Conservation (phyloP, 1,140 invertebrate species). For the Formica selysi region DNA sequence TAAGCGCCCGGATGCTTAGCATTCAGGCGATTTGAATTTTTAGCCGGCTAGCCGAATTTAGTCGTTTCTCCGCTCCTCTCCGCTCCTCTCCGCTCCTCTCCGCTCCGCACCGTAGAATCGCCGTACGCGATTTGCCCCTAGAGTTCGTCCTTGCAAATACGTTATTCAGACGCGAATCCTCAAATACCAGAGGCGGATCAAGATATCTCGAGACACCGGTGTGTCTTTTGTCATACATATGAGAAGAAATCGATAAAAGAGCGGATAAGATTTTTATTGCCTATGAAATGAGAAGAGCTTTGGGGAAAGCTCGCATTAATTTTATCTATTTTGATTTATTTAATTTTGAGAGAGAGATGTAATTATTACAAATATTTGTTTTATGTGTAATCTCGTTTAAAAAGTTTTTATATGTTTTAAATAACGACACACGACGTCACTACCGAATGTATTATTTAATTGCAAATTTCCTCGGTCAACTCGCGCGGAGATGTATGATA, state of each 20-base stretch:
- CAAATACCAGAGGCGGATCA: constrained; percentile 19
- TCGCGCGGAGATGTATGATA: background rate
- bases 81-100: background rate
- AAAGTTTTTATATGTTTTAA: no score
- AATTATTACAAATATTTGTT: background rate
- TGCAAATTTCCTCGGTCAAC: constrained; percentile 12
- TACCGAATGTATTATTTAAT: constrained; percentile 44
- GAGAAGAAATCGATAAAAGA: constrained; percentile 33
- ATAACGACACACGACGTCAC: no score
- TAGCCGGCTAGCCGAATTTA: constrained; percentile 58
- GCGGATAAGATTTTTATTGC: background rate
- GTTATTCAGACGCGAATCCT: constrained; percentile 55
- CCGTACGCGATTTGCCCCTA: constrained; percentile 39
- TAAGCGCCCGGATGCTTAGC: constrained; percentile 59
- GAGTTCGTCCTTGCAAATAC: constrained; percentile 46
- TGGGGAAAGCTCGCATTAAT: background rate
- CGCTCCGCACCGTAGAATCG: background rate
- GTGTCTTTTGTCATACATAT: background rate
- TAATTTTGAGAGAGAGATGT: background rate
- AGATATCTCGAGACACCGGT: constrained; percentile 40
- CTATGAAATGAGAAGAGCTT: background rate
- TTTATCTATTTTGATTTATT: background rate
- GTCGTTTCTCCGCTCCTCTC: constrained; percentile 23
- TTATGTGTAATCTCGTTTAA: background rate
- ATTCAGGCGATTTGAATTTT: constrained; percentile 64